phyloP scores from a whole-genome alignment of 2,113 vertebrate species.

The Passer domesticus region DNA sequence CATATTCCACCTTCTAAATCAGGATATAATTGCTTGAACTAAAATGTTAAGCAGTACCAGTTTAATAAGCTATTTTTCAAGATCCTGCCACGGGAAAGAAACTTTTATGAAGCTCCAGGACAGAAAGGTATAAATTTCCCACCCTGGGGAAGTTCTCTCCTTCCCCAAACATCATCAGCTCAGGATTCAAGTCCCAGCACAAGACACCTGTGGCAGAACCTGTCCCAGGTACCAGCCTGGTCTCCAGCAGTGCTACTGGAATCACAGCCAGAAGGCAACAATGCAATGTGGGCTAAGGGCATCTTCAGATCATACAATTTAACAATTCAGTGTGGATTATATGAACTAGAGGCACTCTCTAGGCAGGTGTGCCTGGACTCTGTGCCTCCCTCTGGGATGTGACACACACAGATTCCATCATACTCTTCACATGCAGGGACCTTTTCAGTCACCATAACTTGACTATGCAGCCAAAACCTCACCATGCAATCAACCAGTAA shows the following conservation, averaged over 20 bases:
- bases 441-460: neutral
- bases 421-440: neutral
- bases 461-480: neutral
- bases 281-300: neutral
- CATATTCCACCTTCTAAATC: neutral
- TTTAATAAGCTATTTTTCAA: neutral
- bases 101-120: neutral
- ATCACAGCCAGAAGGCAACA: neutral
- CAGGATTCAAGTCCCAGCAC: neutral
- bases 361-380: neutral
- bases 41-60: neutral
- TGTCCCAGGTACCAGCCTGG: accelerated
- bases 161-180: neutral
- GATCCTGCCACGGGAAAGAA: neutral
- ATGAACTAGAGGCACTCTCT: neutral
- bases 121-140: neutral
- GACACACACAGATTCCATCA: neutral
- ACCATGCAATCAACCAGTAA: neutral
- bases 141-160: neutral
- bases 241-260: neutral
- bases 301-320: neutral
- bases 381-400: neutral
- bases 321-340: neutral
- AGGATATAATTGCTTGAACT: neutral
- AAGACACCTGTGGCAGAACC: neutral